Conservation (phyloP, 2,797 vertebrate genomes). For the Euthynnus affinis region DNA sequence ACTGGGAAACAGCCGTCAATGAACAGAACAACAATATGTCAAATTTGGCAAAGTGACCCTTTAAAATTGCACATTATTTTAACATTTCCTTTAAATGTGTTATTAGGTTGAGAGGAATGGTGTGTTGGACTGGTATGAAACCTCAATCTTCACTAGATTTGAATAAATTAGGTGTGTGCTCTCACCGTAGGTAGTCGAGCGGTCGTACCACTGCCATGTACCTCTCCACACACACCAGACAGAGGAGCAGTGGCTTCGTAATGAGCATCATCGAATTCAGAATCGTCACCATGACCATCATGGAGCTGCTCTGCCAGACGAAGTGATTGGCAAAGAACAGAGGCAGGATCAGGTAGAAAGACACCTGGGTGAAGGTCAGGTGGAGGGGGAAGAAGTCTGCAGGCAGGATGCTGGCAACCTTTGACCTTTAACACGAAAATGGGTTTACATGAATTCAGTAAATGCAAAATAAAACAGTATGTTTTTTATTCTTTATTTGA, state of each 20-base stretch:
- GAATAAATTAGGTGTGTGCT: not conserved
- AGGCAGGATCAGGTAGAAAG: not conserved
- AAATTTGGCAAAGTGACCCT: no score
- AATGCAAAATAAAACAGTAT: not conserved
- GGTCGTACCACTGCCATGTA: conserved; percentile 52
- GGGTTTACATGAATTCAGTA: not conserved
- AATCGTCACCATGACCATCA: no score
- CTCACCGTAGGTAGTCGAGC: conserved; percentile 36
- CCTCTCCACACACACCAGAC: conserved; percentile 44
- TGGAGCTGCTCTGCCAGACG: not conserved
- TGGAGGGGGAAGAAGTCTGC: conserved; percentile 47
- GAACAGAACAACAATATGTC: no score
- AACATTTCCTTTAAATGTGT: no score
- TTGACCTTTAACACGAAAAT: conserved; percentile 23
- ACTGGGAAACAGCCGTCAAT: no score
- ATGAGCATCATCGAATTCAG: rapidly evolving
- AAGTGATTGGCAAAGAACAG: not conserved
- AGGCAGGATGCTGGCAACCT: conserved; percentile 13
- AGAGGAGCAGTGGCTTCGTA: conserved; percentile 42
- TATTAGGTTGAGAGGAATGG: no score
- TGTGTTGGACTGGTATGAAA: no score
- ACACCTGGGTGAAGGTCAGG: conserved; percentile 16
- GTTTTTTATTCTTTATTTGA: not conserved
- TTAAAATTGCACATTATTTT: no score
- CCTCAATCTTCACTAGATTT: no score